phyloP scores from a whole-genome alignment of 2,113 vertebrate genomes.

The Salminus brasiliensis region DNA sequence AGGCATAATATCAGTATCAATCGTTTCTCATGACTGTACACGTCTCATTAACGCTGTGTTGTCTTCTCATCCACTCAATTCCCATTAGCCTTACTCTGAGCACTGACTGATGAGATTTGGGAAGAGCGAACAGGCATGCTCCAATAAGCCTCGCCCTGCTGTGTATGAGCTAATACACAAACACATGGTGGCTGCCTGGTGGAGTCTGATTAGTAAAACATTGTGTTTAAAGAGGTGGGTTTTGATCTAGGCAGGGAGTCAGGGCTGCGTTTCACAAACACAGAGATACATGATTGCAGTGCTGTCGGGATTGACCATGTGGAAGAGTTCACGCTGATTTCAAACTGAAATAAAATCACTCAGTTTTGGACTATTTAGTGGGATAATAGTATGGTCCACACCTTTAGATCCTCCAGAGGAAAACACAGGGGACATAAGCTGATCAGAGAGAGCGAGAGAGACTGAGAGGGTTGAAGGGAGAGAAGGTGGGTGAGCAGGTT shows the following conservation, averaged over 20 bases:
- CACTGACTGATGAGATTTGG: neutral
- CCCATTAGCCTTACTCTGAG: neutral
- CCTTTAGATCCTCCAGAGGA: neutral
- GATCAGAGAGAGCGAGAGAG: neutral
- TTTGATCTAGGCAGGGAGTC: slow-evolving; percentile 12
- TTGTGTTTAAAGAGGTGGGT: slow-evolving; percentile 20
- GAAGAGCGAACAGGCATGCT: neutral
- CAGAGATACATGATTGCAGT: slow-evolving; percentile 20
- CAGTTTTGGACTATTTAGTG: slow-evolving; percentile 12
- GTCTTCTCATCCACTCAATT: neutral
- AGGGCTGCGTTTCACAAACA: neutral
- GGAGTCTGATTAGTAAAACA: slow-evolving; percentile 15
- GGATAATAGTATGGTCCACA: neutral
- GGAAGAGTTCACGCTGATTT: slow-evolving; percentile 3
- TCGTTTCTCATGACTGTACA: too few species aligned
- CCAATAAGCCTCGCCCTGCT: neutral
- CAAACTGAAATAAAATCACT: neutral
- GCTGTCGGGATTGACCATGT: neutral
- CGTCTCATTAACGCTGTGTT: too few species aligned
- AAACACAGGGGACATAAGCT: neutral
- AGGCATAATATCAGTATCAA: too few species aligned
- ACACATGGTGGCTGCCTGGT: neutral
- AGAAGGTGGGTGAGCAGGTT: neutral
- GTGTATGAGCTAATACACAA: neutral
- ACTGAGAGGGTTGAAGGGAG: neutral